Evolutionary conservation across 2,113 vertebrate genomes (phyloP), one percentile per base, ranked within the genome.

Genomic region (Aix galericulata): DNA sequence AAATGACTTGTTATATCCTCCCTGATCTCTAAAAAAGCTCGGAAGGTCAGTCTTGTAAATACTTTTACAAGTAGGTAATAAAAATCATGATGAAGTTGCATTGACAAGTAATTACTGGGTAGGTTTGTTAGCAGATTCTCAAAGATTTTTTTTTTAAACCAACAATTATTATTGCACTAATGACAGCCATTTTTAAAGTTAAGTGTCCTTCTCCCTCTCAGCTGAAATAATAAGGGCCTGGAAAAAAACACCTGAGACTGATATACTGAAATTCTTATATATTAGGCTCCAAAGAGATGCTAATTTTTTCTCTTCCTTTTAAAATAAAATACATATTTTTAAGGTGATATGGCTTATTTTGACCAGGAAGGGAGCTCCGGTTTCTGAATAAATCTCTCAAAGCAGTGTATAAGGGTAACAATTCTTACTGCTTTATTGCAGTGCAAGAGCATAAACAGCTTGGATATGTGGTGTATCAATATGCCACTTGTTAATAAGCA

Each of bases 401-500:
- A 95, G 87, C 94, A 53, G 62, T 18, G 87, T 48, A 67, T 26
- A 79, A 88, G 79, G 91, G 86, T 89, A 97, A 95, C 94, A 97
- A 96, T 93, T 95, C 96, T 92, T 94, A 50, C 94, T 96, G 94
- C 91, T 97, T 97, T 96, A 97, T 96, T 95, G 94, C 94, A 86
- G 92, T 60, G 68, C 89, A 74, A 78, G 78, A 94, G 95, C 89
- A 93, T 94, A 97, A 97, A 94, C 91, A 97, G 95, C 95, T 89
- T 96, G 93, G 94, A 83, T 95, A 78, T 92, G 94, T 93, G 89
- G 96, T 86, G 85, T 96, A 97, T 97, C 96, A 97, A 95, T 97
- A 96, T 95, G 97, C 95, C 95, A 95, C 95, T 96, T 97, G 95
- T 96, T 97, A 97, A 97, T 97, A 97, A 97, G 94, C 83, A 93